phyloP scores from a whole-genome alignment of 2,113 vertebrate species.

The Leuciscus idus region DNA sequence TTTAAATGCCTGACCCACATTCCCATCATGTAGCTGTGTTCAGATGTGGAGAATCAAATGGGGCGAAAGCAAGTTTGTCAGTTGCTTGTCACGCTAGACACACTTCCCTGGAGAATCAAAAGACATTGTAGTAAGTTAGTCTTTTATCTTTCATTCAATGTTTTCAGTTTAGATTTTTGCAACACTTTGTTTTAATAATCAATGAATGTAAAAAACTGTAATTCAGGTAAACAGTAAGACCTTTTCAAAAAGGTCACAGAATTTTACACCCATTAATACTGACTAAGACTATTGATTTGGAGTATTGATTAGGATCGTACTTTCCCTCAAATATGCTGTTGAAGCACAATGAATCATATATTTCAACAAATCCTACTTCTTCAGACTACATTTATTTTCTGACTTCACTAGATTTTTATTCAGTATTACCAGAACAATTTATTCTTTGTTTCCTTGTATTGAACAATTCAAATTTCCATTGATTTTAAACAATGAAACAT shows the following conservation, averaged over 20 bases:
- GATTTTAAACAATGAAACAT: constrained; percentile 15
- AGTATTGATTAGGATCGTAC: neutral
- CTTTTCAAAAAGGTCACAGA: constrained; percentile 31
- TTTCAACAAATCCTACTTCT: constrained; percentile 34
- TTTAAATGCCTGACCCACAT: constrained; percentile 16
- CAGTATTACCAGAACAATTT: neutral
- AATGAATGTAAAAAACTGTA: neutral
- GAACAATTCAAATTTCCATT: constrained; percentile 18
- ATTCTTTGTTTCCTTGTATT: constrained; percentile 11
- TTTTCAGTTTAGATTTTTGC: neutral
- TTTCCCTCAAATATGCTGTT: constrained; percentile 1
- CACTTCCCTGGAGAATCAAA: constrained; percentile 1
- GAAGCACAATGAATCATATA: constrained; percentile 32
- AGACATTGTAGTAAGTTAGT: neutral
- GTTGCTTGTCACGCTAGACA: neutral
- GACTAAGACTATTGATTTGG: neutral
- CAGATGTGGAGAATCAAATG: constrained; percentile 16
- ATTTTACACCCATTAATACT: constrained; percentile 43
- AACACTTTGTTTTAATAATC: constrained; percentile 15
- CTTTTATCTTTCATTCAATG: neutral
- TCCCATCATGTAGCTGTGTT: neutral
- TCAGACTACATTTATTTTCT: neutral
- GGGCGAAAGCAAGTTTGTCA: constrained; percentile 10
- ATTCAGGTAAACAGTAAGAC: constrained; percentile 53
- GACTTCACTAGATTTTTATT: neutral